Percentiles rank a stretch among this genome's conserved stretches.
These are phyloP conservation scores for Scortum barcoo DNA, from an alignment of 2,113 vertebrate species.

Conservation along the genomic window DNA sequence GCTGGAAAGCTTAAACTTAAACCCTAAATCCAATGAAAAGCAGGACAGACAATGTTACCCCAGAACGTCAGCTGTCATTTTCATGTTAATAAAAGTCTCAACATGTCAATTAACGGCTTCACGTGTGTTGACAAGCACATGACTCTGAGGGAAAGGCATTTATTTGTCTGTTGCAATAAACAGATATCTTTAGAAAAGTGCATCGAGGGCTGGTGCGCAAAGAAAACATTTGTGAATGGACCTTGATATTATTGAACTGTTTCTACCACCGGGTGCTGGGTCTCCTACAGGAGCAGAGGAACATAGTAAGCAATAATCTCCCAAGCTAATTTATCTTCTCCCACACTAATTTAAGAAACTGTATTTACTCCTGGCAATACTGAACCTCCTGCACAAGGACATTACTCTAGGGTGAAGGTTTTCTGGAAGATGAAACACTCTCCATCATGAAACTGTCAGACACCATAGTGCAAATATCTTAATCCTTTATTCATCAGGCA, in stretches of 20 bases:
- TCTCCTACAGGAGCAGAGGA: conserved; percentile 2
- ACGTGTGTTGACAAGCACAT: not conserved
- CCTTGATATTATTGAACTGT: conserved; percentile 27
- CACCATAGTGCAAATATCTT: too few species aligned
- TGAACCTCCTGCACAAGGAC: conserved; percentile 1
- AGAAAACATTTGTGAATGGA: too few species aligned
- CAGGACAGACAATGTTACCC: not conserved
- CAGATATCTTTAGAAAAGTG: not conserved
- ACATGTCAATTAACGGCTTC: not conserved
- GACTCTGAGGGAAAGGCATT: not conserved
- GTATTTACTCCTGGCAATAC: conserved; percentile 12
- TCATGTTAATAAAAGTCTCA: not conserved
- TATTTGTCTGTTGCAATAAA: not conserved
- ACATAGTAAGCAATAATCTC: conserved; percentile 15
- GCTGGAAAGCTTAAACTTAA: not conserved
- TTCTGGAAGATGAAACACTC: not conserved
- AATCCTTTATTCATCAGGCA: too few species aligned
- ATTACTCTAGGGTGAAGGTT: conserved; percentile 1
- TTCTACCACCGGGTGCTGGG: not conserved
- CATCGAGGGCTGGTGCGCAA: too few species aligned
- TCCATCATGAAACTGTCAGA: not conserved
- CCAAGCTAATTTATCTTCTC: conserved; percentile 18
- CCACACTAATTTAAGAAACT: conserved; percentile 16
- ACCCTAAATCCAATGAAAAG: not conserved
- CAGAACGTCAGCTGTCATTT: not conserved